phyloP scores from a whole-genome alignment of 2,113 vertebrate genomes.

The Psilopogon haemacephalus region DNA sequence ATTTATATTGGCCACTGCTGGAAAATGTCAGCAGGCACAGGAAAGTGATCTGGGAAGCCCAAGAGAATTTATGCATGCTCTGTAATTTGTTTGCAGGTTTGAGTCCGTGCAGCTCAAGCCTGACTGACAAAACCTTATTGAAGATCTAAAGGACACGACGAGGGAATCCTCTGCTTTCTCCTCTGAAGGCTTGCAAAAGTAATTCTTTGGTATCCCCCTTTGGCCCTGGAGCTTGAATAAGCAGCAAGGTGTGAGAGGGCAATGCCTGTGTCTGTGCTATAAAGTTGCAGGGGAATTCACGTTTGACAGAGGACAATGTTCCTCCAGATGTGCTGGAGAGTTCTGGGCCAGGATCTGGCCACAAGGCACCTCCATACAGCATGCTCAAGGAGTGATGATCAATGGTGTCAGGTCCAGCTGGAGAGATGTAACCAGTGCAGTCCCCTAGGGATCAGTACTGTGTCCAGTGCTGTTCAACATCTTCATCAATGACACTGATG shows the following conservation, averaged over 20 bases:
- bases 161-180: background rate
- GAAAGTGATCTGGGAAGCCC: background rate
- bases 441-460: too few species aligned
- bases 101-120: background rate
- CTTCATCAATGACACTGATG: too few species aligned
- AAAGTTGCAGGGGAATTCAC: background rate
- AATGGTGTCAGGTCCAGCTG: too few species aligned
- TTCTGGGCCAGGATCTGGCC: background rate
- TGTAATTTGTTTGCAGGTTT: constrained; percentile 15
- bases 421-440: too few species aligned
- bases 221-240: background rate
- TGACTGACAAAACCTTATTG: constrained; percentile 27
- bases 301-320: background rate
- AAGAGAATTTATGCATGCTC: background rate
- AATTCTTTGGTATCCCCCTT: background rate
- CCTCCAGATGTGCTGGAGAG: background rate
- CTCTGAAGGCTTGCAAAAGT: background rate
- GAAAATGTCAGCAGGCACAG: background rate
- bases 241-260: background rate
- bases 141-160: background rate
- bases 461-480: too few species aligned
- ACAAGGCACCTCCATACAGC: background rate
- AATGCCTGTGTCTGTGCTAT: accelerated
- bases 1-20: constrained; percentile 12
- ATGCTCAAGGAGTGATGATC: accelerated